Percentiles rank a stretch among this genome's conserved stretches.
Conservation (phyloP, 64 coral and sea anemone genomes). For the Actinia tenebrosa region DNA sequence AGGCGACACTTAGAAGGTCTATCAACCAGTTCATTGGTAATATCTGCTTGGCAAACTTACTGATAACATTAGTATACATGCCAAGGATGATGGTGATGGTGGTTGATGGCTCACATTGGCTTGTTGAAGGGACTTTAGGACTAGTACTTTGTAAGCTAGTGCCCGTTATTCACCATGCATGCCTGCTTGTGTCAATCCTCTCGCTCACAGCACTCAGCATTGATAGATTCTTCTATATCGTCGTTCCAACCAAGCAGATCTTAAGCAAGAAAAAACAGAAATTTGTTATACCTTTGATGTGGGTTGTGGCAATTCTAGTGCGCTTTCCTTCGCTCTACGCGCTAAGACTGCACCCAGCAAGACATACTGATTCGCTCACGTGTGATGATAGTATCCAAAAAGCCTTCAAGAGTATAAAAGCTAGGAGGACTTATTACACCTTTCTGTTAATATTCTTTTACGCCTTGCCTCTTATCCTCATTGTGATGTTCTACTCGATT, state of each 20-base stretch:
- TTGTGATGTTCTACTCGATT: conserved; percentile 4
- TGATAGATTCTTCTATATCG: conserved; percentile 34
- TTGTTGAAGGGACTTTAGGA: conserved; percentile 2
- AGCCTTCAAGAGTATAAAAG: conserved; percentile 13
- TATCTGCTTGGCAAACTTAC: conserved; percentile 17
- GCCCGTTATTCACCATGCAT: conserved; percentile 23
- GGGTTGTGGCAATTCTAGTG: conserved; percentile 16
- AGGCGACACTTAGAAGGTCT: background rate
- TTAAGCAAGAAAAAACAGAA: conserved; percentile 7
- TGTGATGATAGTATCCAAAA: conserved; percentile 5
- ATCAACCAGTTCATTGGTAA: conserved; percentile 43
- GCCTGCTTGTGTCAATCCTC: conserved; percentile 35
- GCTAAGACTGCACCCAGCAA: background rate
- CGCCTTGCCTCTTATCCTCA: conserved; percentile 29
- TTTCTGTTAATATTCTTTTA: conserved; percentile 38
- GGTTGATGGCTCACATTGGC: conserved; percentile 29
- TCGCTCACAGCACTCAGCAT: conserved; percentile 39
- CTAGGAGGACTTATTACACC: conserved; percentile 37
- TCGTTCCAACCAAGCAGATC: conserved; percentile 27
- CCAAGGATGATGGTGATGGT: conserved; percentile 36
- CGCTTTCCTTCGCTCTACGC: conserved; percentile 41
- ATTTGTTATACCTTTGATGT: conserved; percentile 20
- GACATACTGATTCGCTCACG: background rate
- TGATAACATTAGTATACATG: conserved; percentile 54
- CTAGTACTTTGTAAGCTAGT: conserved; percentile 38